Percentiles rank a stretch among this genome's conserved stretches.
These are phyloP conservation scores for Tetrapedia diversipes DNA, from an alignment of 2,888 invertebrate genomes.

Conservation along the genomic window DNA sequence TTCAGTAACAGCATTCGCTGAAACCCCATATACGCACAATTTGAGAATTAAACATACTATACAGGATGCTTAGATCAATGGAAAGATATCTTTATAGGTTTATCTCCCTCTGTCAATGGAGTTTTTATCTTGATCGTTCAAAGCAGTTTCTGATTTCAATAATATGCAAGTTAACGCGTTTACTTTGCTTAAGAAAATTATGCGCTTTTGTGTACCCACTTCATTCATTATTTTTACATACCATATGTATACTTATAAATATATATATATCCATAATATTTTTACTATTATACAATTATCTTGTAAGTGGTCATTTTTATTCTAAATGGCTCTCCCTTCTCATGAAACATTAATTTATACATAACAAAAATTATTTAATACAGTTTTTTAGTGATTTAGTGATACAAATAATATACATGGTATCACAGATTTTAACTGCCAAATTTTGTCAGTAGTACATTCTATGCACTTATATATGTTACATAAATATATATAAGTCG, in stretches of 20 bases:
- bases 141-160: not conserved
- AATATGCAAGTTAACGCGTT: slow-evolving; percentile 8
- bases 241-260: not conserved
- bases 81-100: slow-evolving; percentile 26
- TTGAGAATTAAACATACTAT: slow-evolving; percentile 37
- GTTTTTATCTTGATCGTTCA: slow-evolving; percentile 22
- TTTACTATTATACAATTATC: too few species aligned
- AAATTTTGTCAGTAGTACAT: too few species aligned
- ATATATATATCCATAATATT: too few species aligned
- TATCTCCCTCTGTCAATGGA: slow-evolving; percentile 5
- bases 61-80: slow-evolving; percentile 15
- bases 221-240: not conserved
- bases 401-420: too few species aligned
- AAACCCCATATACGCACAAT: not conserved
- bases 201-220: slow-evolving; percentile 13
- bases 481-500: too few species aligned
- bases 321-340: too few species aligned
- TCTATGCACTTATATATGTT: too few species aligned
- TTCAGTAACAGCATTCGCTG: slow-evolving; percentile 9
- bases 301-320: too few species aligned
- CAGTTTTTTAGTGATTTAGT: too few species aligned
- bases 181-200: slow-evolving; percentile 20
- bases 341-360: too few species aligned
- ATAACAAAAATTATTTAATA: too few species aligned
- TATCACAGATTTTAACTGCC: too few species aligned